Evolutionary conservation across 2,888 invertebrate species (phyloP), one percentile per base, ranked within the genome.

Genomic region (Drosophila rellima): DNA sequence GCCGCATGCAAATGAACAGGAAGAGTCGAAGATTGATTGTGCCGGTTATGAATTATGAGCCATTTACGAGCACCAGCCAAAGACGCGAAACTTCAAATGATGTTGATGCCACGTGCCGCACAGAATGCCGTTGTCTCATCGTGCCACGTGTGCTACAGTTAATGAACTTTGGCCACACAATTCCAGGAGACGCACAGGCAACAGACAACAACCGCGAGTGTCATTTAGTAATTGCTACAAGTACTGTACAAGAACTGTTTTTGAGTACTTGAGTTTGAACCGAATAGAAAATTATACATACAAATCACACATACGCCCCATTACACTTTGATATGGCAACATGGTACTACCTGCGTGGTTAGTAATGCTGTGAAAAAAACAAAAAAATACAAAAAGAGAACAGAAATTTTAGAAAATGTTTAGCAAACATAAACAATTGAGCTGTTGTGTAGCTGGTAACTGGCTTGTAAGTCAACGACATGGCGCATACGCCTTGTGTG

Each of bases 11-110:
- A 81, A 81, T 82, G 80, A 80, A 73, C 29, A 50, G 18, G 29
- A 56, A 57, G 64, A 79, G 80, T 79, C 76, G n/a, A 66, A 74
- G 82, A 82, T 82, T 80, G 82, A 82, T 86, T 80, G 55, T 48
- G 61, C 54, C 29, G 51, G 31, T 66, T 67, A 78, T 82, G 87
- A 82, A 45, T 80, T 66, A 87, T 82, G 87, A 63, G 63, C 40
- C 44, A 55, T 45, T 62, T 73, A 55, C 60, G 70, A 52, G 40
- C 23, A 29, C 13, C 13, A 17, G 11, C 17, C n/a, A 51, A 56
- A 44, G 47, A 59, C 26, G 40, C 45, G 48, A 17, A 10, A 13
- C 35, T 47, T 40, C 18, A 23, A 52, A 29, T 54, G 39, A 8
- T 42, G 40, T 48, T 63, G 52, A 20, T 55, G 42, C 23, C 17